Evolutionary conservation across 92 coral and sea anemone species (phyloP).

Genomic region (Porites divaricata): DNA sequence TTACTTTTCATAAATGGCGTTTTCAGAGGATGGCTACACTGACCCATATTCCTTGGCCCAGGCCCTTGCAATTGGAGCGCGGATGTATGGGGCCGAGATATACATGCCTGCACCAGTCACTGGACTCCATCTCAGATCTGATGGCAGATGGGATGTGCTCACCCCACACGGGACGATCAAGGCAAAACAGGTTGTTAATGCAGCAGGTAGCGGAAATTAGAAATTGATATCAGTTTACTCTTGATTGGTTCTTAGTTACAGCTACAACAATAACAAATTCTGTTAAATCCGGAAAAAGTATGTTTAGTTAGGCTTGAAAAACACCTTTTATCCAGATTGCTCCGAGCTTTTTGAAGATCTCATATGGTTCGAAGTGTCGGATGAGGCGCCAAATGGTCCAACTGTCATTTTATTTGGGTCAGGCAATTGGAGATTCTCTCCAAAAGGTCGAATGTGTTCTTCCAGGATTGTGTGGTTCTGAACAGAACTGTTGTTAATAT

Average conservation of each 20-base stretch:
- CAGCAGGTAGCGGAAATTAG: slow-evolving; percentile 37
- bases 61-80: slow-evolving; percentile 91
- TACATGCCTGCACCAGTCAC: slow-evolving; percentile 96
- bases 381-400: no score
- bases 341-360: not conserved
- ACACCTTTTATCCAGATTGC: not conserved
- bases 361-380: no score
- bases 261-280: not conserved
- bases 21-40: slow-evolving; percentile 89
- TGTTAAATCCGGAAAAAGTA: no score
- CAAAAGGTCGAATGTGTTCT: no score
- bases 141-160: slow-evolving; percentile 88
- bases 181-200: slow-evolving; percentile 62
- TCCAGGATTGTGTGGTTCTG: no score
- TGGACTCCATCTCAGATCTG: slow-evolving; percentile 75
- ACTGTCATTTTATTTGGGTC: no score
- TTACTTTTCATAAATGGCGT: no score
- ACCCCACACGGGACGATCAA: slow-evolving; percentile 91
- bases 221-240: not conserved
- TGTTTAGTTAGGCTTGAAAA: not conserved
- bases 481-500: no score
- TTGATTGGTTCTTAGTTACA: not conserved
- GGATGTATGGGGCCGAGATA: slow-evolving; percentile 90
- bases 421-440: no score
- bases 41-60: slow-evolving; percentile 95